Base-by-base conservation (phyloP, 2,797 vertebrate species). In the Manis crassicaudata region DNA sequence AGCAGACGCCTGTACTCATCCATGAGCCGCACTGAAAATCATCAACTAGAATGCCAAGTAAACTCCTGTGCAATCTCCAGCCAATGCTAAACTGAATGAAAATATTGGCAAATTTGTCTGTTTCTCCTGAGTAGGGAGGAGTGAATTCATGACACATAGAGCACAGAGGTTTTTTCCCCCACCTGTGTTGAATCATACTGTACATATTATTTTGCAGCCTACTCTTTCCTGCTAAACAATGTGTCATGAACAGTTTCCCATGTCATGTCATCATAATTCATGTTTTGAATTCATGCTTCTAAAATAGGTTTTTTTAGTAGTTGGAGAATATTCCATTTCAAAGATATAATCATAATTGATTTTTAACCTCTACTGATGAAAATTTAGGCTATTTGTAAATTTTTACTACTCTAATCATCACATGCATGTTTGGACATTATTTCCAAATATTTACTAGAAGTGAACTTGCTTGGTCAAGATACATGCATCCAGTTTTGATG, bases 1-100 rank as follows among this genome's bases (percentile, higher is more conserved):
- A 91, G 70, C 29, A 96, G 91, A 27, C n/a, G 9, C 63, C 76
- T 93, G 82, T 54, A 54, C 35, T 54, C 52, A 96, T 21, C 70
- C 58, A 82, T 76, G 86, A 73, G 17, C 10, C 75, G 32, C 32
- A 0, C 6, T 87, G 35, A 86, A 90, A 90, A 90, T 56, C 25
- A 93, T 77, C 46, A 87, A 72, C 40, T 27, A 3, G 56, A 81
- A 35, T 56, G 54, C 12, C 5, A 27, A 77, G 10, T 14, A 93
- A 77, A 76, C 12, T 65, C 20, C 16, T 16, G 16, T 11, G 21
- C 21, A 62, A 60, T 10, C n/a, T 82, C 18, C 20, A 40, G 46
- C 25, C 23, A 40, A 29, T 21, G 87, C 3, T 29, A 86, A 60
- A 21, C 40, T 6, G 29, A 10, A 37, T 5, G 1, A 62, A 29